These are phyloP conservation scores for Polyploca ridens DNA, from an alignment of 2,888 invertebrate species.

Conservation along the genomic window DNA sequence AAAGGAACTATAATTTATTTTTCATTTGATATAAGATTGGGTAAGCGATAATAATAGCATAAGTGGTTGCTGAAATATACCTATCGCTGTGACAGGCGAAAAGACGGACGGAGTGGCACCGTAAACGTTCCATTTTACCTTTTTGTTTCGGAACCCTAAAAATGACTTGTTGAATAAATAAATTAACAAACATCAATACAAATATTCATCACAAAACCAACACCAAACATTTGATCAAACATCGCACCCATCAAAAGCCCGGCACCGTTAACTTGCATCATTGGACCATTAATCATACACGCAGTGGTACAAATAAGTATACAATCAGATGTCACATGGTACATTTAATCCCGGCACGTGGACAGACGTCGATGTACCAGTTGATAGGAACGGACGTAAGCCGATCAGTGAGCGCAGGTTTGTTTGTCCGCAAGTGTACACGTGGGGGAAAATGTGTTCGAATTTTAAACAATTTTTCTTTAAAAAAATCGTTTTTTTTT, in stretches of 20 bases:
- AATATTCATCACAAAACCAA: background rate
- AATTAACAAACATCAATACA: background rate
- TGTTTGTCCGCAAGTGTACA: conserved; percentile 53
- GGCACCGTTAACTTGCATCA: conserved; percentile 57
- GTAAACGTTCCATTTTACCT: too few relatives aligned
- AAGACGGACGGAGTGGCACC: too few relatives aligned
- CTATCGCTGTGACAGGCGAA: too few relatives aligned
- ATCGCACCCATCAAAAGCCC: conserved; percentile 9
- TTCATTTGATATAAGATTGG: too few relatives aligned
- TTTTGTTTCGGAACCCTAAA: too few relatives aligned
- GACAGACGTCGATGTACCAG: conserved; percentile 51
- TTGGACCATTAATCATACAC: conserved; percentile 62
- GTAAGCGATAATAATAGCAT: too few relatives aligned
- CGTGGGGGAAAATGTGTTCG: conserved; percentile 14
- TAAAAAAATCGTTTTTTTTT: conserved; percentile 3
- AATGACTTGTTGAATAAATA: background rate
- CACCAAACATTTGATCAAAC: conserved; percentile 9
- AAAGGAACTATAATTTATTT: too few relatives aligned
- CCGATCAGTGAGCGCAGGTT: conserved; percentile 66
- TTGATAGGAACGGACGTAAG: conserved; percentile 63
- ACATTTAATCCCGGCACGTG: conserved; percentile 71
- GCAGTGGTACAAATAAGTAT: conserved; percentile 57
- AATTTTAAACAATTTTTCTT: conserved; percentile 15
- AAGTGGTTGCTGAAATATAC: too few relatives aligned
- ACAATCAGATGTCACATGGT: conserved; percentile 61